Evolutionary conservation across 2,888 invertebrate genomes (phyloP), one percentile per base, ranked within the genome.

Genomic region (Branchipolynoe longqiensis): DNA sequence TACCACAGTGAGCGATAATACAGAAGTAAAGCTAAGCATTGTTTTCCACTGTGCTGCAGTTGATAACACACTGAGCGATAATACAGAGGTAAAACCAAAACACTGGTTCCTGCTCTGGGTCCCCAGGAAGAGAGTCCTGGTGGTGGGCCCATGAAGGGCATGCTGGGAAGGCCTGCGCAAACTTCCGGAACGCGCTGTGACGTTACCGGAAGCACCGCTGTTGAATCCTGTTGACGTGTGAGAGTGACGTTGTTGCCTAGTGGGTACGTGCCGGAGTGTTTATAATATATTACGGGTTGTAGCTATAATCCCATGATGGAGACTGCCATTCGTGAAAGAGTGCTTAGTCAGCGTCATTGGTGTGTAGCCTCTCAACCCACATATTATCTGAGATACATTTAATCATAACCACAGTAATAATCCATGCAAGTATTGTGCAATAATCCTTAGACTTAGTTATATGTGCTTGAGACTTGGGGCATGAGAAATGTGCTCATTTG

Each of bases 381-480:
- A 69, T 28, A 62, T 62, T 62, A 58, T n/a, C 33, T 18, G 14
- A 14, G 1, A 12, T 69, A 33, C n/a, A 69, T n/a, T n/a, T 69
- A 69, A 62, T 69, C 12, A 25, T 69, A 38, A 69, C 69, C 36
- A 3, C 36, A 69, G 33, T 69, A 69, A 69, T 25, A n/a, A 56
- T 69, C 69, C 69, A 69, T 69, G 36, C 69, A 69, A 69, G 69
- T 69, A 69, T 69, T 69, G 69, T 69, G 36, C 69, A 33, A n/a
- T 69, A 69, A 62, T 38, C 69, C 25, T 4, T 69, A 69, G 69
- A 36, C 8, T 33, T 69, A 69, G 69, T 69, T 38, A n/a, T n/a
- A 38, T 31, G 33, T 36, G 18, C 38, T 4, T 36, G 69, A 58
- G n/a, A 69, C 69, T 69, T 69, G 69, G 69, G 69, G 6, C 62